phyloP scores from a whole-genome alignment of 1,140 invertebrate genomes.

The Hylaeus anthracinus region DNA sequence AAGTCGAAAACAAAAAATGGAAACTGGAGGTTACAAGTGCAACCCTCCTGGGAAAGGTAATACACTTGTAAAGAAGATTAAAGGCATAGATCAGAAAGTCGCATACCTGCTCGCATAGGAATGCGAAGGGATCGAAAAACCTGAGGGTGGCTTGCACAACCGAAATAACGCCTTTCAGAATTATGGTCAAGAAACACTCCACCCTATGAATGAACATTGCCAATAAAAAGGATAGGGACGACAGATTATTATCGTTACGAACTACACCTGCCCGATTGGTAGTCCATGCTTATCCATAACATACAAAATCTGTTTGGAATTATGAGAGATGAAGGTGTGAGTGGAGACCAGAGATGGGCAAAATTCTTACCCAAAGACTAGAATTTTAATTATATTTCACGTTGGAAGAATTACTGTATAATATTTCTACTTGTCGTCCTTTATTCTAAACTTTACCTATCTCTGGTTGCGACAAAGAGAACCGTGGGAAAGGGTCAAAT shows the following conservation, averaged over 20 bases:
- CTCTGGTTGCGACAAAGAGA: neutral
- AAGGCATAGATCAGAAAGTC: constrained; percentile 1
- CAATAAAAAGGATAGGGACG: neutral
- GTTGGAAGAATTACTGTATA: too few relatives aligned
- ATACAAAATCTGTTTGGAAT: neutral
- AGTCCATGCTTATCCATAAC: constrained; percentile 20
- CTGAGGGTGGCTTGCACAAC: neutral
- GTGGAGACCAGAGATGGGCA: too few relatives aligned
- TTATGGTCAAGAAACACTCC: neutral
- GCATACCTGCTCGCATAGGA: constrained; percentile 4
- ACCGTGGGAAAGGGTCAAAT: constrained; percentile 2
- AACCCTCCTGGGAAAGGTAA: neutral
- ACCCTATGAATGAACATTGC: neutral
- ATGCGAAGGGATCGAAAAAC: neutral
- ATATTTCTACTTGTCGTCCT: too few relatives aligned
- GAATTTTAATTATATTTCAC: too few relatives aligned
- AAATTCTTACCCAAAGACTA: too few relatives aligned
- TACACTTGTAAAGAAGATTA: neutral
- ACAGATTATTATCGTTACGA: too few relatives aligned
- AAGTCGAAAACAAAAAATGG: neutral
- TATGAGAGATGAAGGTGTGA: neutral
- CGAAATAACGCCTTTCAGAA: neutral
- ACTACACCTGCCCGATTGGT: constrained; percentile 19
- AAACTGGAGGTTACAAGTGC: neutral
- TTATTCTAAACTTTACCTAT: too few relatives aligned